A percentile compares a stretch with the other conserved stretches of the same genome.
These are phyloP conservation scores for Drosophila bocki DNA, from an alignment of 1,140 invertebrate species.

Conservation along the genomic window DNA sequence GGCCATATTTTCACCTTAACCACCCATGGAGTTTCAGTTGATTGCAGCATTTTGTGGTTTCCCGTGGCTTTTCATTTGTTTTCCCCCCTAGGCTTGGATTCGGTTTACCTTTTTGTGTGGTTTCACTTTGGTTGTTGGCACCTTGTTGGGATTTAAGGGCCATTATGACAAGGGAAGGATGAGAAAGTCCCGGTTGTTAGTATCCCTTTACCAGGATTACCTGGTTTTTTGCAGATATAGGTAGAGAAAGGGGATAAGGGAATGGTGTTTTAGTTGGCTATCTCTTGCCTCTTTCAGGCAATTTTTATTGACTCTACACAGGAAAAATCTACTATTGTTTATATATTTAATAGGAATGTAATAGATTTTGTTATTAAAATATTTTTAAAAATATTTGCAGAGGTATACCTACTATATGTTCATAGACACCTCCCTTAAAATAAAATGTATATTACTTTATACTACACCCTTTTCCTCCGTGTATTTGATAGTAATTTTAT, in stretches of 20 bases:
- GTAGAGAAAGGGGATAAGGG: background rate
- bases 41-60: slow-evolving; percentile 71
- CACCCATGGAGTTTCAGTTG: slow-evolving; percentile 47
- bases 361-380: background rate
- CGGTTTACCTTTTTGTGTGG: slow-evolving; percentile 62
- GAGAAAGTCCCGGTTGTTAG: background rate
- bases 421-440: background rate
- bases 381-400: background rate
- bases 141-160: slow-evolving; percentile 37
- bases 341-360: background rate
- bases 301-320: slow-evolving; percentile 1
- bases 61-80: slow-evolving; percentile 31
- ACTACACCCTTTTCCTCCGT: background rate
- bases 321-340: background rate
- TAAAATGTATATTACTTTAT: background rate
- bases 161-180: slow-evolving; percentile 18
- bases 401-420: no score
- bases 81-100: slow-evolving; percentile 28
- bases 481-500: slow-evolving; percentile 42
- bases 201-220: slow-evolving; percentile 61
- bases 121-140: slow-evolving; percentile 53
- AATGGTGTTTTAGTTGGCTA: background rate
- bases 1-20: slow-evolving; percentile 43
- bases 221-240: slow-evolving; percentile 6
- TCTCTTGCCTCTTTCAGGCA: background rate